These are phyloP conservation scores for Harlomillsia oculata DNA, from an alignment of 1,140 invertebrate species.

Conservation along the genomic window DNA sequence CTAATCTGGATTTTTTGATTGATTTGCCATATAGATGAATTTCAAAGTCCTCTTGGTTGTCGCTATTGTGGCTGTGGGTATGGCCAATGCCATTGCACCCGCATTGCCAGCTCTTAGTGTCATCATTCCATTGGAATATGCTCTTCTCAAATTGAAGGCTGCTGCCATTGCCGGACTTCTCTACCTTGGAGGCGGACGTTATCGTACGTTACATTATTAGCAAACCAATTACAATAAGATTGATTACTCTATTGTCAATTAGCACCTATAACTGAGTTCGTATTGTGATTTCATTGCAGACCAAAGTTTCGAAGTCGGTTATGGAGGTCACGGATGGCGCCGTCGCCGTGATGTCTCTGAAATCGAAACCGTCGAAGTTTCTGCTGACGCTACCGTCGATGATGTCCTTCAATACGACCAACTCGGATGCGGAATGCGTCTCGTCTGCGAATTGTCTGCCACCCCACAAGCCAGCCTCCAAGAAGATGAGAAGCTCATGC, in stretches of 20 bases:
- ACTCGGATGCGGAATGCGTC: constrained; percentile 35
- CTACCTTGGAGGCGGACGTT: constrained; percentile 2
- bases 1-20: too few relatives aligned
- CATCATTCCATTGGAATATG: constrained; percentile 20
- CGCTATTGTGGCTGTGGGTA: constrained; percentile 10
- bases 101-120: constrained; percentile 15
- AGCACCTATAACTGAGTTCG: background rate
- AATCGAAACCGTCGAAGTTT: background rate
- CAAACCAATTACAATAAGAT: background rate
- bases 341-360: constrained; percentile 13
- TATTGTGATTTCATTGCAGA: constrained; percentile 1
- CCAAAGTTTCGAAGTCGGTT: constrained; percentile 5
- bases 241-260: too few relatives aligned
- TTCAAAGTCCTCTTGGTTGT: constrained; percentile 6
- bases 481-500: constrained; percentile 35
- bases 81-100: constrained; percentile 6
- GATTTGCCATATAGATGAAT: constrained; percentile 10
- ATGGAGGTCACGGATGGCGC: constrained; percentile 10
- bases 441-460: constrained; percentile 37
- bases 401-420: constrained; percentile 30
- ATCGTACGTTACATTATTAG: background rate
- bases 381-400: constrained; percentile 21
- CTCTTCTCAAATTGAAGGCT: constrained; percentile 26
- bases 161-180: constrained; percentile 15
- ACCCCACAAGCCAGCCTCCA: constrained; percentile 22